These are phyloP conservation scores for Stomorhina lunata DNA, from an alignment of 2,888 invertebrate species.

Conservation along the genomic window DNA sequence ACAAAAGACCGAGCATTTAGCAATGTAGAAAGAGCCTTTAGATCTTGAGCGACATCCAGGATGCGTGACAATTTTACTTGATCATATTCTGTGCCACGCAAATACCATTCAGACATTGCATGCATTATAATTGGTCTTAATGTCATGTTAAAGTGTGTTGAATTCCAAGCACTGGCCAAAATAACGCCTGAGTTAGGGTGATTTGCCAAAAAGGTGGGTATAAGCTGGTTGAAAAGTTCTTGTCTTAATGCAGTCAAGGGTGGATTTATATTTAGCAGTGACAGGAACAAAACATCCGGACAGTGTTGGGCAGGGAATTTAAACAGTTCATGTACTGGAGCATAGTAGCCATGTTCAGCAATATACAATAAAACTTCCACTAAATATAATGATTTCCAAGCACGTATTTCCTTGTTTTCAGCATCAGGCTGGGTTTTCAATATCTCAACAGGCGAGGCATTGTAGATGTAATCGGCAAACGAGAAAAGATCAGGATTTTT, in stretches of 20 bases:
- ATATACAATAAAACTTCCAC: slow-evolving; percentile 93
- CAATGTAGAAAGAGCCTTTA: slow-evolving; percentile 93
- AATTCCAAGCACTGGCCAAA: slow-evolving; percentile 97
- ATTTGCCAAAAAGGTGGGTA: slow-evolving; percentile 96
- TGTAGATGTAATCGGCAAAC: slow-evolving; percentile 94
- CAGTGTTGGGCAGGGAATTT: slow-evolving; percentile 95
- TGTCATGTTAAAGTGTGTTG: slow-evolving; percentile 84
- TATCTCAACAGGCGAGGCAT: slow-evolving; percentile 91
- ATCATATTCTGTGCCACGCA: slow-evolving; percentile 91
- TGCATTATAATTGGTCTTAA: slow-evolving; percentile 94
- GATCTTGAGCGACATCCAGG: slow-evolving; percentile 97
- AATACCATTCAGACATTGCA: slow-evolving; percentile 98
- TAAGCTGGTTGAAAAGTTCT: slow-evolving; percentile 91
- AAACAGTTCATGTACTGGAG: slow-evolving; percentile 90
- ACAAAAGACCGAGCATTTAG: slow-evolving; percentile 94
- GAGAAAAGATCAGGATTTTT: slow-evolving; percentile 96
- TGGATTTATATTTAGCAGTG: slow-evolving; percentile 91
- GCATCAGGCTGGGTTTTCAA: slow-evolving; percentile 97
- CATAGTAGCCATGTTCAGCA: slow-evolving; percentile 92
- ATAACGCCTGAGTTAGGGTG: slow-evolving; percentile 98
- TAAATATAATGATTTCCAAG: slow-evolving; percentile 96
- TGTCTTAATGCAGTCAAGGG: slow-evolving; percentile 89
- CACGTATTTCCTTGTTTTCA: slow-evolving; percentile 94
- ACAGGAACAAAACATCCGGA: slow-evolving; percentile 95
- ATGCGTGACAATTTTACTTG: slow-evolving; percentile 96